phyloP scores from a whole-genome alignment of 2,797 vertebrate genomes.

The Micrastur ruficollis region DNA sequence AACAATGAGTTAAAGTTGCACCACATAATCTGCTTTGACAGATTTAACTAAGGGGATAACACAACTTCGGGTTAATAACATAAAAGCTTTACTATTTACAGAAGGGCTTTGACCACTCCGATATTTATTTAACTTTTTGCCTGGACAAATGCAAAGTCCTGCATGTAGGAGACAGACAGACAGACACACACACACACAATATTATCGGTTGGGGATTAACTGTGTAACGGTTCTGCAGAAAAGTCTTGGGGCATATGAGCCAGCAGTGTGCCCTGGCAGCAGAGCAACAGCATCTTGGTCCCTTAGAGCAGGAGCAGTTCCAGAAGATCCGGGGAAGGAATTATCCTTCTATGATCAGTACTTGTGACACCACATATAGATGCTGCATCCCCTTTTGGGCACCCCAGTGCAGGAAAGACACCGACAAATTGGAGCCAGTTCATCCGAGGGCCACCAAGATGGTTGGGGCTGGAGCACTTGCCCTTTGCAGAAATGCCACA shows the following conservation, averaged over 20 bases:
- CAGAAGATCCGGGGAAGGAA: not conserved
- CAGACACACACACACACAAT: not conserved
- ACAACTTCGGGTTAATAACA: not conserved
- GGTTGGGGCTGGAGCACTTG: not conserved
- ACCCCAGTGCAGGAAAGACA: not conserved
- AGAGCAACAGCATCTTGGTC: not conserved
- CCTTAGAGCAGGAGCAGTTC: not conserved
- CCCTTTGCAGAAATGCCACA: not conserved
- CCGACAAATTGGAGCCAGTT: not conserved
- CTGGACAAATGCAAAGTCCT: not conserved
- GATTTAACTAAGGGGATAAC: not conserved
- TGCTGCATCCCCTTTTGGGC: not conserved
- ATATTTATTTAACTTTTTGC: not conserved
- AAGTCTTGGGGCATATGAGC: not conserved
- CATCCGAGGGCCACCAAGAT: too few relatives aligned
- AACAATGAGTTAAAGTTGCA: not conserved
- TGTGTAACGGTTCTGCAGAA: not conserved
- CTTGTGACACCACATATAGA: not conserved
- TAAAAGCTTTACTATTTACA: not conserved
- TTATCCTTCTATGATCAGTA: rapidly evolving
- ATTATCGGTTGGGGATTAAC: rapidly evolving
- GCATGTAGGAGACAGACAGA: not conserved
- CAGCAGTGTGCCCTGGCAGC: not conserved
- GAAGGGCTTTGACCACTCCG: not conserved
- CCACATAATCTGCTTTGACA: not conserved